Base-by-base conservation (phyloP, 2,888 invertebrate genomes). In the Teinopalpus imperialis region DNA sequence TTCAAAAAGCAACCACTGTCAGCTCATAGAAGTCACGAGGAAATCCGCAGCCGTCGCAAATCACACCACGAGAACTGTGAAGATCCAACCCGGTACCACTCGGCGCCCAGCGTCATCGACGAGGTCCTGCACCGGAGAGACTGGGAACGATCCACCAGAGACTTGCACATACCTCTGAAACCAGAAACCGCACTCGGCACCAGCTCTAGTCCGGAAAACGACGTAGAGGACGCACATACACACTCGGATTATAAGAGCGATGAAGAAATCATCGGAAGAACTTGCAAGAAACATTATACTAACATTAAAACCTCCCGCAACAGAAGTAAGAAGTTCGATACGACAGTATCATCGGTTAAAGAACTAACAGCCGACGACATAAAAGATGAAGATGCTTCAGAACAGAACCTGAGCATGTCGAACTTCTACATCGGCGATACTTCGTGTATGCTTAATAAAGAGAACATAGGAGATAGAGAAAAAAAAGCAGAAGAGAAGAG, bases 51-150 rank as follows among this genome's bases (percentile, higher is more conserved):
- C 2, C 67, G 77, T 0, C 68, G 76, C 14, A 74, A 71, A 35
- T 77, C 76, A 0, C 67, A 74, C 16, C 64, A 63, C 12, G 75
- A 72, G 10, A 39, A 35, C 0, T 20, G 36, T 0, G 61, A 63
- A 0, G 64, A 61, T 1, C 73, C 74, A 10, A 50, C 68, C 0
- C 73, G 81, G n/a, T 80, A 85, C 61, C 81, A 83, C 61, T 86
- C 85, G 20, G 87, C 87, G 0, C 87, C 87, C 14, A 80, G 78
- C 59, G 85, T 87, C 53, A 85, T 87, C 27, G 74, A 85, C 54
- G 85, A 87, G 48, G 79, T 86, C 1, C 42, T 83, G 1, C 85
- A 80, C 53, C 59, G 87, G 1, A 63, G 87, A n/a, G 82, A 81
- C 64, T 88, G 87, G 87, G 82, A 87, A 41, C 59, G 81, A 1